A percentile compares a stretch with the other conserved stretches of the same genome.
Conservation (phyloP, 2,113 vertebrate genomes). For the Nansenia antarctica region DNA sequence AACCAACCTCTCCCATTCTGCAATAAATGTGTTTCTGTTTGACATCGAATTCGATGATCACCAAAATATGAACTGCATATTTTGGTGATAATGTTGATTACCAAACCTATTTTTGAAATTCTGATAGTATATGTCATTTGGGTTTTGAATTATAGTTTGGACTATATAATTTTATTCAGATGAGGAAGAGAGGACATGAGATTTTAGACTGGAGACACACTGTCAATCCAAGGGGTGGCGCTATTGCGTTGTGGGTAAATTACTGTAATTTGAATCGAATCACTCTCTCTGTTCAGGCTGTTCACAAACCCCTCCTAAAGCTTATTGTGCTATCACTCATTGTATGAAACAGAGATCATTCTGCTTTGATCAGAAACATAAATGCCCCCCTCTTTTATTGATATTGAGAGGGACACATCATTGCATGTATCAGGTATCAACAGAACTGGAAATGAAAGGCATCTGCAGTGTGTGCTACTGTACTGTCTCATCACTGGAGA, state of each 20-base stretch:
- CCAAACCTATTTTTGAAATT: background rate
- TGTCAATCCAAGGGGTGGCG: slow-evolving; percentile 52
- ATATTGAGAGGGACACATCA: background rate
- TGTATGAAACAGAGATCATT: background rate
- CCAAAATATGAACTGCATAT: background rate
- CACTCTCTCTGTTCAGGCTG: background rate
- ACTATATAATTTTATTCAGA: background rate
- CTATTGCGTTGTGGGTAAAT: slow-evolving; percentile 30
- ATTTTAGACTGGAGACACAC: background rate
- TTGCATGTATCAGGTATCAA: background rate
- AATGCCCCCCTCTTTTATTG: too few species aligned
- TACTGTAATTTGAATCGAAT: background rate
- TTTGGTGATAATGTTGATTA: background rate
- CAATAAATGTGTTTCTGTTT: background rate
- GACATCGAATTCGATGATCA: background rate
- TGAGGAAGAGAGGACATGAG: background rate
- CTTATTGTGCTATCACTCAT: background rate
- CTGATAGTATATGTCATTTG: background rate
- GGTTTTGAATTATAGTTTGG: background rate
- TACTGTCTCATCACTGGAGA: background rate
- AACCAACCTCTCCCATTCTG: background rate
- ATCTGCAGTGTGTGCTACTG: background rate
- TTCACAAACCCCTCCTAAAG: background rate
- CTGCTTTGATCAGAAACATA: background rate
- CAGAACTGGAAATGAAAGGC: background rate